A percentile compares a stretch with the other conserved stretches of the same genome.
phyloP scores from a whole-genome alignment of 1,140 invertebrate species.

The Conus betulinus region DNA sequence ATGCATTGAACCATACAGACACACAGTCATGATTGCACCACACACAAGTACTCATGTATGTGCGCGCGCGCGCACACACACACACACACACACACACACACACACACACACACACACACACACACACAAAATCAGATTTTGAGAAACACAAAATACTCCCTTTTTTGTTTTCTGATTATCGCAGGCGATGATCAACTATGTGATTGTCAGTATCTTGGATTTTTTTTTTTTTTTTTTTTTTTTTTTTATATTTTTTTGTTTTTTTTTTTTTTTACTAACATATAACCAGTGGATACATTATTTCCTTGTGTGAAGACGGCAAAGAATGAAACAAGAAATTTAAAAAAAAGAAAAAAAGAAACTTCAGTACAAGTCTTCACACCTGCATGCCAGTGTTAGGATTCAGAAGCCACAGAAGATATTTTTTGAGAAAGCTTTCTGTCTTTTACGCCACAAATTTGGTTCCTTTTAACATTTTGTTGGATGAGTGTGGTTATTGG shows the following conservation, averaged over 20 bases:
- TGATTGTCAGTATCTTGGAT: neutral
- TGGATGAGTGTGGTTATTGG: too few species aligned
- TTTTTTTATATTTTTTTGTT: too few species aligned
- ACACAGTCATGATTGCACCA: too few species aligned
- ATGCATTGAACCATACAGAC: too few species aligned
- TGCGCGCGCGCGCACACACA: too few species aligned
- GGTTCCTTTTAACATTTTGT: too few species aligned
- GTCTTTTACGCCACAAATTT: too few species aligned
- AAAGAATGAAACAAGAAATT: neutral
- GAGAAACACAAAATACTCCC: neutral
- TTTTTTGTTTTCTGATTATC: neutral
- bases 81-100: neutral
- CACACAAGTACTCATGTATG: too few species aligned
- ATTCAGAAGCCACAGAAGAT: neutral
- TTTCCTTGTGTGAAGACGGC: too few species aligned
- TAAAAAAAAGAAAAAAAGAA: too few species aligned
- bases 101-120: neutral
- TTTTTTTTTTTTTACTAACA: too few species aligned
- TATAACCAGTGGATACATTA: neutral
- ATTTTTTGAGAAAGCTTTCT: neutral
- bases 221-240: too few species aligned
- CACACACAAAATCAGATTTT: neutral
- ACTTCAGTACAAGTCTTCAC: neutral
- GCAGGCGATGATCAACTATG: neutral
- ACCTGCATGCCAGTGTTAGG: neutral